A percentile compares a stretch with the other conserved stretches of the same genome.
phyloP scores from a whole-genome alignment of 2,888 invertebrate species.

The Euproctis similis region DNA sequence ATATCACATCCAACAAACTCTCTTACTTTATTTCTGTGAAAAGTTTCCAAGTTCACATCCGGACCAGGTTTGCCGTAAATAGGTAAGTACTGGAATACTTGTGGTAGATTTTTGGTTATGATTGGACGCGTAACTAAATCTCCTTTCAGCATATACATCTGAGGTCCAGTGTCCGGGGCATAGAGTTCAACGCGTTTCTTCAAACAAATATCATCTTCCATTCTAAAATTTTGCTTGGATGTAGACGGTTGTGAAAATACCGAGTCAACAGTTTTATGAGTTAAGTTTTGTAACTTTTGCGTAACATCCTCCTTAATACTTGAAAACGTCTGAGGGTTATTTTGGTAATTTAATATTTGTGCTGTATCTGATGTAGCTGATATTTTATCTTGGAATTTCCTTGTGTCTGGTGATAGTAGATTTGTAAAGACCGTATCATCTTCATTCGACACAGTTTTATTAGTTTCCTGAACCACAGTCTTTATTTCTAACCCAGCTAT shows the following conservation, averaged over 20 bases:
- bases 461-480: no score
- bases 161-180: constrained; percentile 34
- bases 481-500: no score
- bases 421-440: no score
- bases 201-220: neutral
- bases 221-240: neutral
- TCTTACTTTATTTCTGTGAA: constrained; percentile 34
- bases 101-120: constrained; percentile 40
- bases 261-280: no score
- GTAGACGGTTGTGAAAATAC: constrained; percentile 1
- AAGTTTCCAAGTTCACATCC: constrained; percentile 26
- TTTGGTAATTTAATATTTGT: no score
- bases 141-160: constrained; percentile 37
- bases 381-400: no score
- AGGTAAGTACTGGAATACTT: constrained; percentile 46
- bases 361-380: no score
- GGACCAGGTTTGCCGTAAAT: constrained; percentile 36
- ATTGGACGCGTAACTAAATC: constrained; percentile 41
- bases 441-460: no score
- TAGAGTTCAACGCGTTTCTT: constrained; percentile 24
- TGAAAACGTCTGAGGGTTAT: no score
- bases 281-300: no score
- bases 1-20: constrained; percentile 51
- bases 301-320: no score
- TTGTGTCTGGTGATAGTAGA: no score